phyloP scores from a whole-genome alignment of 2,113 vertebrate genomes.

The Bos javanicus region DNA sequence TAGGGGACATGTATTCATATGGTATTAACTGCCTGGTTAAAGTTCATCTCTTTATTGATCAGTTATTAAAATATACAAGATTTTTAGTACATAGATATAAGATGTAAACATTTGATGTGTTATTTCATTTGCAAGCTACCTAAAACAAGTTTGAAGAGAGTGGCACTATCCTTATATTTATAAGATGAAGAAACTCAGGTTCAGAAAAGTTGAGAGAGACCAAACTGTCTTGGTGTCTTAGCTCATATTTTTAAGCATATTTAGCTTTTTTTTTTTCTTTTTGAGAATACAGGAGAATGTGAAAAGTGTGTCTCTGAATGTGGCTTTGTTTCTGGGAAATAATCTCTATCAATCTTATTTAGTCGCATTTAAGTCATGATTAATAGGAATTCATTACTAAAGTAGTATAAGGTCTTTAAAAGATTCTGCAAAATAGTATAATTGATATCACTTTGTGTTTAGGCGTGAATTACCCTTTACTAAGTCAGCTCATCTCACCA shows the following conservation, averaged over 20 bases:
- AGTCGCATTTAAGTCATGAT: not conserved
- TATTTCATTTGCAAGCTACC: not conserved
- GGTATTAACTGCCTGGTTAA: not conserved
- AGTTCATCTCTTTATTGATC: not conserved
- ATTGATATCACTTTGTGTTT: conserved; percentile 73
- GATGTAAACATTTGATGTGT: not conserved
- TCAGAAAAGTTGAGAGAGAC: not conserved
- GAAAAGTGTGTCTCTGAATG: not conserved
- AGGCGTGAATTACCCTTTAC: conserved; percentile 98
- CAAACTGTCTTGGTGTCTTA: not conserved
- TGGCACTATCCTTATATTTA: not conserved
- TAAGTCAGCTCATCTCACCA: conserved; percentile 95
- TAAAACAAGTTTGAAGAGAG: not conserved
- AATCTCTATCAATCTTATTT: not conserved
- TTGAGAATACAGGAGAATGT: not conserved
- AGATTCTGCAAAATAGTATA: conserved; percentile 26
- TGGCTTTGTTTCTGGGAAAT: not conserved
- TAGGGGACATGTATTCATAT: not conserved
- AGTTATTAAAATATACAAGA: not conserved
- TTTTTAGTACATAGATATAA: not conserved
- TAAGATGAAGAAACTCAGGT: not conserved
- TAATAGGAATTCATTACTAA: not conserved
- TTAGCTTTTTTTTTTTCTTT: not conserved
- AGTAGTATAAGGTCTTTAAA: not conserved
- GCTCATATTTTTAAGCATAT: not conserved